These are phyloP conservation scores for Encarsia formosa DNA, from an alignment of 2,888 invertebrate genomes.

Conservation along the genomic window DNA sequence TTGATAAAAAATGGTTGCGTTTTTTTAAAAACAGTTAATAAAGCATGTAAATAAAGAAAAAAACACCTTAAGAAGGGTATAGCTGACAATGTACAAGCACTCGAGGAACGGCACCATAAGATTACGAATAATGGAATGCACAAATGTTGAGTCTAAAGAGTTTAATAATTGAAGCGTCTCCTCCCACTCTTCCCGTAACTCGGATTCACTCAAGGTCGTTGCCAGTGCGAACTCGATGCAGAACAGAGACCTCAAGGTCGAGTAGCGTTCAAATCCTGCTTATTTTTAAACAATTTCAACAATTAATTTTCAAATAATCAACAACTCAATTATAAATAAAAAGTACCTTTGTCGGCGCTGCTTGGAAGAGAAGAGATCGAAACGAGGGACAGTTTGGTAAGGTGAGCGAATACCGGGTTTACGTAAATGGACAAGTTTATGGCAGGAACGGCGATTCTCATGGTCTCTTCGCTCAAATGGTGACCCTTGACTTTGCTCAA, in stretches of 20 bases:
- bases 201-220: slow-evolving; percentile 30
- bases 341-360: no score
- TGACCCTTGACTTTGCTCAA: slow-evolving; percentile 54
- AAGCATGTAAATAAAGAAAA: no score
- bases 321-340: no score
- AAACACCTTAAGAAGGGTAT: neutral
- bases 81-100: slow-evolving; percentile 53
- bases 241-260: slow-evolving; percentile 38
- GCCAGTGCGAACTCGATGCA: slow-evolving; percentile 43
- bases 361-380: no score
- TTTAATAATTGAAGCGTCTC: slow-evolving; percentile 44
- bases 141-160: no score
- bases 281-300: no score
- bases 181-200: slow-evolving; percentile 39
- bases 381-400: slow-evolving; percentile 63
- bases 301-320: no score
- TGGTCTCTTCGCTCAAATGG: slow-evolving; percentile 61
- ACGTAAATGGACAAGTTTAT: slow-evolving; percentile 72
- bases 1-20: no score
- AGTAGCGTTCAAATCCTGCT: slow-evolving; percentile 39
- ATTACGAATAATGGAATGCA: slow-evolving; percentile 58
- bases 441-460: slow-evolving; percentile 66
- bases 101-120: slow-evolving; percentile 63
- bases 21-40: no score
- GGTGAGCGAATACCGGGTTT: slow-evolving; percentile 69